Base-by-base conservation (phyloP, 2,797 vertebrate genomes). In the Chrosomus eos region DNA sequence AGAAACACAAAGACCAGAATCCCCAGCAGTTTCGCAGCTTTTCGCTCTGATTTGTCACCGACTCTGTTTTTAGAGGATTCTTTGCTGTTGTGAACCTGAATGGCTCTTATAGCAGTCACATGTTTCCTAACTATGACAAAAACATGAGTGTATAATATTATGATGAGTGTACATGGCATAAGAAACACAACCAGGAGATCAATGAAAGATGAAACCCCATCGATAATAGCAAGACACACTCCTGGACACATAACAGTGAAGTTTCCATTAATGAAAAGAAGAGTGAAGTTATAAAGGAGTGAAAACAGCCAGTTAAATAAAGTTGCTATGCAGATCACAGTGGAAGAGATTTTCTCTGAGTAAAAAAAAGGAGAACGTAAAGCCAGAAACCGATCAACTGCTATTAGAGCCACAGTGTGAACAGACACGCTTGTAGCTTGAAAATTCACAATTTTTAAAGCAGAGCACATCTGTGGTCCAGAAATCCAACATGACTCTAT, bases 1-100 rank as follows among this genome's bases (percentile, higher is more conserved):
- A 90, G 73, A 76, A 89, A 90, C 10, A 87, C 84, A 55, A 75
- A 55, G 8, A 90, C 84, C 66, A 90, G 73, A 88, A 89, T 88
- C 26, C 86, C 86, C 8, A 90, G 73, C 7, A 75, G 83, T 19
- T 64, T 82, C 0, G 87, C 88, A 31, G 88, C 88, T 80, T 90
- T 90, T 16, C 73, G 31, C 67, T 88, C 88, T 48, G 88, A 88
- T 70, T 80, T 88, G 0, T 83, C 82, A 0, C 81, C 40, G 9
- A 38, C 9, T 68, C 31, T 28, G 26, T 58, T 71, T 73, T 76
- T 88, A 10, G 66, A 78, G 23, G 16, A 1, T 18, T 40, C 9
- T 58, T 26, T 58, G 14, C 53, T 33, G 43, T 62, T 76, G 2
- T 75, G 80, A 67, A 33, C 38, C 7, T 76, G 68, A 31, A 88